These are phyloP conservation scores for Apamea epomidion DNA, from an alignment of 2,888 invertebrate genomes.

Conservation along the genomic window DNA sequence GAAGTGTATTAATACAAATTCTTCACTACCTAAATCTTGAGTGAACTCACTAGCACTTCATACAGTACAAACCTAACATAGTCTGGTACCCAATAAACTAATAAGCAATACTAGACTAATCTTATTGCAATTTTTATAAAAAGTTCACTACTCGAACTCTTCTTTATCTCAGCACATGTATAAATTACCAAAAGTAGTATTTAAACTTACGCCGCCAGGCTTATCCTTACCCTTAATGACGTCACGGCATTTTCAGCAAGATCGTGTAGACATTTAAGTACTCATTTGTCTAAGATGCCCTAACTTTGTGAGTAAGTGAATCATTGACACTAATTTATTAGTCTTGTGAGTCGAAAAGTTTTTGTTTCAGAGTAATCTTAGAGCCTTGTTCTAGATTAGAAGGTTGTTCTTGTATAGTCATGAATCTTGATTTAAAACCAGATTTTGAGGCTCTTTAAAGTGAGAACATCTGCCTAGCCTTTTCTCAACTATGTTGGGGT, in stretches of 20 bases:
- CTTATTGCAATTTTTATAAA: neutral
- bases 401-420: conserved; percentile 1
- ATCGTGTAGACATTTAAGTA: conserved; percentile 53
- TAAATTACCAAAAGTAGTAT: conserved; percentile 1
- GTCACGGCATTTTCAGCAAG: conserved; percentile 38
- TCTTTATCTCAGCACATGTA: conserved; percentile 3
- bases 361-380: conserved; percentile 31
- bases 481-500: too few species aligned
- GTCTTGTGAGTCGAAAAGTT: conserved; percentile 21
- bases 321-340: conserved; percentile 50
- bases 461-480: too few species aligned
- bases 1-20: neutral
- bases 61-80: neutral
- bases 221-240: conserved; percentile 47
- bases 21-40: neutral
- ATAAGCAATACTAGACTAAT: neutral
- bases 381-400: neutral
- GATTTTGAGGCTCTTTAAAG: neutral
- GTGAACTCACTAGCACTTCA: neutral
- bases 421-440: conserved; percentile 2
- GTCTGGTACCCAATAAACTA: neutral
- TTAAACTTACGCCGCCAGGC: conserved; percentile 15
- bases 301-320: conserved; percentile 51
- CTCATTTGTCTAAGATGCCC: conserved; percentile 57
- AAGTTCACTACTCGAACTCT: neutral